Evolutionary conservation across 2,888 invertebrate genomes (phyloP), one percentile per base, ranked within the genome.

Genomic region (Biston betularia): DNA sequence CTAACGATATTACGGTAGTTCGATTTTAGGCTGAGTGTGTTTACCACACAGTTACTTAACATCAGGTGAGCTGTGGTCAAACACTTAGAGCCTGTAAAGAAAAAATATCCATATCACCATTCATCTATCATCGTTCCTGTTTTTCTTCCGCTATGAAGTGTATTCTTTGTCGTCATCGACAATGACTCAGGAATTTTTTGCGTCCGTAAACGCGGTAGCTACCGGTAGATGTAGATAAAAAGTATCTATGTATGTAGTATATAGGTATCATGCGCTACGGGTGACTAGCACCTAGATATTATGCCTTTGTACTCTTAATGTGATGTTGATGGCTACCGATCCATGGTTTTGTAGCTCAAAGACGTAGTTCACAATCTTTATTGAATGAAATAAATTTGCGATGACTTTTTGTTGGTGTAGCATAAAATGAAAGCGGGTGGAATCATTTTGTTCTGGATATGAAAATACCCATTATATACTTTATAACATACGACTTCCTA

Each of bases 121-220:
- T 15, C 46, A 48, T 48, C 8, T 8, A n/a, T 5, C n/a, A 10
- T 54, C 14, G 38, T 38, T 11, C 38, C 38, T 15, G 9, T 38
- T 35, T 38, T 42, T 54, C 14, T 50, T 42, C 46, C 40, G 34
- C 33, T 46, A 7, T 52, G 11, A 35, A 64, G 40, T 80, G 79
- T 83, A 83, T 82, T 44, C 38, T 74, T 69, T 72, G 76, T 76
- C 79, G 78, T 83, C 80, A 81, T 73, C 71, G 76, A 78, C 80
- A 82, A 83, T 85, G 84, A 87, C 79, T 75, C 77, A 69, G 69
- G 65, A 70, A 74, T 88, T 90, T 90, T 90, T 89, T 89, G 85
- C 82, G 65, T 69, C 73, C 75, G 80, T 80, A 84, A 83, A 72
- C 75, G 84, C 84, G 48, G 68, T 63, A 72, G 66, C 69, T 80